Base-by-base conservation (phyloP, 2,113 vertebrate genomes). In the Mixornis gularis region DNA sequence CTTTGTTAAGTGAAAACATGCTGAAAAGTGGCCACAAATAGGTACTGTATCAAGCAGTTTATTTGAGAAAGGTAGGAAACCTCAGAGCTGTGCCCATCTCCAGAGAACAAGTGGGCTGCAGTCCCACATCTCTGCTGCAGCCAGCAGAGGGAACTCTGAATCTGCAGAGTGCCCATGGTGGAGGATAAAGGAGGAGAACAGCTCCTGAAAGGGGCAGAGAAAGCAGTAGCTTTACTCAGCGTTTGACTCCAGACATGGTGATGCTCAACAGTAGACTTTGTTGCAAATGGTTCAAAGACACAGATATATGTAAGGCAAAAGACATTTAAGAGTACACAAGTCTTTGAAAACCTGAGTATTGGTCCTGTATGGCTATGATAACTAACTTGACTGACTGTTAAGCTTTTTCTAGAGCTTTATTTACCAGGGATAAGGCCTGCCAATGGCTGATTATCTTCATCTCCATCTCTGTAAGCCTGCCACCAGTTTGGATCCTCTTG, bases 401-500 rank as follows among this genome's bases (percentile, higher is more conserved):
- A 40, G 41, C 6, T 68, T 88, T 78, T 72, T 49, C 51, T 55
- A 63, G 30, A 66, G 21, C 9, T 88, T 76, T 72, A 59, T 32
- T 87, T 96, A 99, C 99, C 99, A 97, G 99, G 99, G 85, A 99
- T 96, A n/a, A 99, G 98, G 52, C 99, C 99, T 79, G 99, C 99
- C 55, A 99, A 94, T 26, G 98, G 98, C 64, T 99, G 98, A 85
- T 98, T 99, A 94, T 99, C 98, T 96, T 99, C 99, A 30, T 99
- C 98, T 41, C 98, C 99, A 60, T 99, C 99, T 95, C 98, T 97
- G 97, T 99, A 99, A 86, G 99, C 99, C 96, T 99, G 99, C 99
- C 99, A 99, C 99, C 99, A 99, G 96, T 98, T 99, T 88, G 99
- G 98, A 96, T 99, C 99, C 71, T 99, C 99, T 95, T 99, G 99